phyloP scores from a whole-genome alignment of 2,797 vertebrate genomes.

The Staurois parvus region DNA sequence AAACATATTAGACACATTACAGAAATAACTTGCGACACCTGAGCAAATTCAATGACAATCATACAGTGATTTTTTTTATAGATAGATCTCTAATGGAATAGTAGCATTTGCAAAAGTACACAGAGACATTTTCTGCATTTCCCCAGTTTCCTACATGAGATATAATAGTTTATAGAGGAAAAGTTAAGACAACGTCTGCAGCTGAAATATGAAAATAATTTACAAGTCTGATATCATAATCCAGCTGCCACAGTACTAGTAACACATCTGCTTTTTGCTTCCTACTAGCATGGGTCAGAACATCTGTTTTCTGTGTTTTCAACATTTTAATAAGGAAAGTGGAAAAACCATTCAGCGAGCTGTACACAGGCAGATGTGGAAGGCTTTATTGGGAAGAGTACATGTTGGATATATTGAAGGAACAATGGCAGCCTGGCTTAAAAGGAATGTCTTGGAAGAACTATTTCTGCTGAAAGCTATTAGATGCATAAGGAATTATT shows the following conservation, averaged over 20 bases:
- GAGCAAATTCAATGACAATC: no score
- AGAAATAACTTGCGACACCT: no score
- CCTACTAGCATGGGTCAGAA: not conserved
- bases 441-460: not conserved
- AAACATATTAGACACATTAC: no score
- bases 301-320: conserved; percentile 2
- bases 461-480: not conserved
- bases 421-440: not conserved
- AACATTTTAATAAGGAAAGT: not conserved
- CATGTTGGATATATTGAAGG: not conserved
- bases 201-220: not conserved
- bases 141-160: no score
- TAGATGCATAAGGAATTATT: not conserved
- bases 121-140: no score
- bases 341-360: not conserved
- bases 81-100: no score
- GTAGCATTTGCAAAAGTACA: no score
- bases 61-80: no score
- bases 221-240: not conserved
- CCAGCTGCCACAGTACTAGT: not conserved
- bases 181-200: no score
- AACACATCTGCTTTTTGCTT: not conserved
- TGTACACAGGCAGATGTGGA: not conserved
- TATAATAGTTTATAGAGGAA: no score
- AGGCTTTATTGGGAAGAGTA: not conserved